phyloP scores from a whole-genome alignment of 2,113 vertebrate genomes.

The Podocnemis expansa region DNA sequence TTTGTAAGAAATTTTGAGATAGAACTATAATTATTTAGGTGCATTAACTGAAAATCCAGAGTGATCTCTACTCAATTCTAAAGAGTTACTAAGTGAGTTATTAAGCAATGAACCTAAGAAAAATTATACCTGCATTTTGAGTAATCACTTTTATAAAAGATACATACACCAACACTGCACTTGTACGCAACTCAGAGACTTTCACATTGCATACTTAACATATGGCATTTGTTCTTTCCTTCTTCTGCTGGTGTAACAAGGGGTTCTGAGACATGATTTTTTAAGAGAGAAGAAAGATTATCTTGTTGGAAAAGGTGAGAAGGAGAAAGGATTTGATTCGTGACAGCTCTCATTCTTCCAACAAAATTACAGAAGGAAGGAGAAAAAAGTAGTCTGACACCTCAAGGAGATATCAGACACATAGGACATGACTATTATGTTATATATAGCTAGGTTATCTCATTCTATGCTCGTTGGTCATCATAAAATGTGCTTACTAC shows the following conservation, averaged over 20 bases:
- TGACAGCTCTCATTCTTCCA: not conserved
- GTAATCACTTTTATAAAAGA: not conserved
- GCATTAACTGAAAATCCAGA: not conserved
- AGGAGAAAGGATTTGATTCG: slow-evolving; percentile 17
- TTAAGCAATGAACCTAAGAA: not conserved
- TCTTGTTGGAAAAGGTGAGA: not conserved
- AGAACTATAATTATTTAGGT: not conserved
- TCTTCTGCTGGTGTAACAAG: not conserved
- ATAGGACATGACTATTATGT: not conserved
- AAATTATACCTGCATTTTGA: not conserved
- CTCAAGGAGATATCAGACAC: slow-evolving; percentile 25
- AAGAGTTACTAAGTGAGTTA: not conserved
- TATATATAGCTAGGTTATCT: not conserved
- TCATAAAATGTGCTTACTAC: not conserved
- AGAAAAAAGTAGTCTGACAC: slow-evolving; percentile 23
- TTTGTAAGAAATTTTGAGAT: not conserved
- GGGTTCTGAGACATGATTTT: not conserved
- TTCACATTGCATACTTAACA: not conserved
- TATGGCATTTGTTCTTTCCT: not conserved
- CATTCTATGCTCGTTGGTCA: not conserved
- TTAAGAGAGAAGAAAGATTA: not conserved
- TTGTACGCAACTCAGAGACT: not conserved
- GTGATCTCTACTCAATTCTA: not conserved
- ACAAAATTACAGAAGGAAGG: slow-evolving; percentile 37
- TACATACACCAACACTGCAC: not conserved